Base-by-base conservation (phyloP, 2,888 invertebrate genomes). In the Hyppa rectilinea region DNA sequence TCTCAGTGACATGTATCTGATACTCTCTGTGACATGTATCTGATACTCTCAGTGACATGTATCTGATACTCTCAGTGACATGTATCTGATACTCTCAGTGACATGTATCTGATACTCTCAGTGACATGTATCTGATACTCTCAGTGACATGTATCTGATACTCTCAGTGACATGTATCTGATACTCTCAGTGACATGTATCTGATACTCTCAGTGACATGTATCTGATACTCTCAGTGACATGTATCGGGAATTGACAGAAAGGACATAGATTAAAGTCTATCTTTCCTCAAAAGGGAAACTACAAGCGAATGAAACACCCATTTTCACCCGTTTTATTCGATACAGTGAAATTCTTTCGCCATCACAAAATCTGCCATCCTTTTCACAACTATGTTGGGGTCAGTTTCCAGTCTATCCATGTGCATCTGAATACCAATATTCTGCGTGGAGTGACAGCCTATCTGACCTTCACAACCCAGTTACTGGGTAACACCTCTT, bases 121-220 rank as follows among this genome's bases (percentile, higher is more conserved):
- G 34, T n/a, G n/a, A n/a, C n/a, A n/a, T n/a, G n/a, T n/a, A n/a
- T 43, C 26, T 45, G 55, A 43, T 40, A 45, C 38, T 34, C 56
- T 52, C 76, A 53, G 34, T n/a, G n/a, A n/a, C n/a, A n/a, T n/a
- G n/a, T n/a, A n/a, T 43, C 26, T 45, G 55, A 43, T 40, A 45
- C 38, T 34, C 56, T 52, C 76, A 53, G 34, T n/a, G n/a, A n/a
- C n/a, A n/a, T n/a, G n/a, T n/a, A n/a, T 43, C 26, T 45, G 55
- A 43, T 40, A 45, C 38, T 34, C 56, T 52, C 76, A 53, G 34
- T n/a, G n/a, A n/a, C n/a, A n/a, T n/a, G n/a, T n/a, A n/a, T 43
- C 26, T 45, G 55, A 43, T 40, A 45, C 38, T 34, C 56, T 52
- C 76, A 53, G 34, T n/a, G n/a, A n/a, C n/a, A n/a, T n/a, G n/a